These are phyloP conservation scores for Typhlomys cinereus DNA, from an alignment of 2,113 vertebrate species.

Conservation along the genomic window DNA sequence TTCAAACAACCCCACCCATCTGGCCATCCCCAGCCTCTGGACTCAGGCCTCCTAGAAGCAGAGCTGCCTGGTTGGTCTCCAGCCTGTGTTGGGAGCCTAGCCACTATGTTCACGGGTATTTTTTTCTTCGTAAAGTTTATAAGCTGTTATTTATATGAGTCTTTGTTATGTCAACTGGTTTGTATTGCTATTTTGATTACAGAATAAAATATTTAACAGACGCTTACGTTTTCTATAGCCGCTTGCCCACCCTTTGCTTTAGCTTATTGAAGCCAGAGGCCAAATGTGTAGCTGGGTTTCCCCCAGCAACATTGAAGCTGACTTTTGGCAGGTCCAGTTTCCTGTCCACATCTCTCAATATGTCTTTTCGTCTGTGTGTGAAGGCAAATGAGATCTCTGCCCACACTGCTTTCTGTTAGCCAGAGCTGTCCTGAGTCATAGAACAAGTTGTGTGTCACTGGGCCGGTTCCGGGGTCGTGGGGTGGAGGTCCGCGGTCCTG, in stretches of 20 bases:
- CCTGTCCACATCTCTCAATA: not conserved
- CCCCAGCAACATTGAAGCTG: not conserved
- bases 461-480: not conserved
- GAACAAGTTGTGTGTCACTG: not conserved
- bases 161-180: slow-evolving; percentile 69
- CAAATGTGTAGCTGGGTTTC: slow-evolving; percentile 7
- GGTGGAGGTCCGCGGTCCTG: slow-evolving; percentile 33
- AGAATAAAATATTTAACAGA: slow-evolving; percentile 80
- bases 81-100: slow-evolving; percentile 66
- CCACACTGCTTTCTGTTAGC: not conserved
- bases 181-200: slow-evolving; percentile 77
- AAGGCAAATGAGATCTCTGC: not conserved
- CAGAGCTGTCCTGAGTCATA: slow-evolving; percentile 19
- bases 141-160: slow-evolving; percentile 59
- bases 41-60: slow-evolving; percentile 56
- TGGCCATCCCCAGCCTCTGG: slow-evolving; percentile 53
- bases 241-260: not conserved
- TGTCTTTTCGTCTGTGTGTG: not conserved
- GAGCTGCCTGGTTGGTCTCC: slow-evolving; percentile 54
- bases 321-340: not conserved
- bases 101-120: slow-evolving; percentile 72
- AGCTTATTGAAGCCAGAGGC: slow-evolving; percentile 6
- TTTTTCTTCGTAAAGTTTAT: slow-evolving; percentile 56
- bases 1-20: slow-evolving; percentile 59
- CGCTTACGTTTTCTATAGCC: slow-evolving; percentile 6